Evolutionary conservation across 2,888 invertebrate genomes (phyloP), one percentile per base, ranked within the genome.

Genomic region (Drymonia ruficornis): DNA sequence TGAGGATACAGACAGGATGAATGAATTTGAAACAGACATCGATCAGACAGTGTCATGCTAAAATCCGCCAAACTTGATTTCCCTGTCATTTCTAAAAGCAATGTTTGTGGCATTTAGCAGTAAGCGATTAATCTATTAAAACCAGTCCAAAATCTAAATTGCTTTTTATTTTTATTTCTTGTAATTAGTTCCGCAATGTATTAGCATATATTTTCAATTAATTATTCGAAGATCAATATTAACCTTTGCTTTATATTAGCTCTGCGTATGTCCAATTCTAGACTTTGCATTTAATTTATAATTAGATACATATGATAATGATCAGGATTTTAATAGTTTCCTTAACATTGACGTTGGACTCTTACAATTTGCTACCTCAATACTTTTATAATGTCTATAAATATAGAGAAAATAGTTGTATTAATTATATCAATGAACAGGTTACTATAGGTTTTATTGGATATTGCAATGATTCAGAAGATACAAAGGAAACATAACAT

Each of bases 21-120:
- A 71, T 63, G 42, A 57, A 57, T 61, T 56, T 44, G 52, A 60
- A 49, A 62, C 44, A 55, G 50, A 46, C 48, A 65, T 67, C 68
- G 49, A 61, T 61, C 56, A 70, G 58, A 65, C 59, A 58, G 54
- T 52, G 53, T 60, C 50, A 43, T 49, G 55, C 53, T 56, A 61
- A 63, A 70, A 57, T 54, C 48, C 43, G 50, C 58, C 40, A 58
- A 58, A 63, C 52, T 46, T 53, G 57, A 58, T 49, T 38, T 54
- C 55, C 65, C 59, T 57, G 56, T 63, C 58, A 55, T 34, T 46
- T 28, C 50, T 55, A 63, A 67, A 15, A 15, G 18, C 18, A 19
- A 45, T 28, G n/a, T 45, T 28, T 28, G 45, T 45, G 28, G 28
- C 45, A 45, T 43, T 43, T 43, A 43, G n/a, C n/a, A 36, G 36